Conservation (phyloP, 1,140 invertebrate genomes). For the Euwallacea fornicatus region DNA sequence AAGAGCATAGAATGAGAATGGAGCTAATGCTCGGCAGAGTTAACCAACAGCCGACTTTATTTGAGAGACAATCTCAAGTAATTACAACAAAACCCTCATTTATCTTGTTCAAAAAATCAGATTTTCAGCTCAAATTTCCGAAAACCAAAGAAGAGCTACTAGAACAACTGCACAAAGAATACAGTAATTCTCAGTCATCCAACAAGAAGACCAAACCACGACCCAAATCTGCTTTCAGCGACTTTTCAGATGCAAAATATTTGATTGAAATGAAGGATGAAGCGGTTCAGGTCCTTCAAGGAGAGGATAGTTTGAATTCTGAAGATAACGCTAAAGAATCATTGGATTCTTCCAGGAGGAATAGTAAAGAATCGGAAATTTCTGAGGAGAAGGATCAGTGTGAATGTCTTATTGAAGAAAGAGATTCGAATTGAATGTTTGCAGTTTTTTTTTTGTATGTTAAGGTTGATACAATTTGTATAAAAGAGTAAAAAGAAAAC, state of each 20-base stretch:
- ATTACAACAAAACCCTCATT: not conserved
- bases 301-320: constrained; percentile 27
- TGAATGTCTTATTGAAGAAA: constrained; percentile 22
- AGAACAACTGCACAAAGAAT: constrained; percentile 43
- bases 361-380: constrained; percentile 19
- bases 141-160: constrained; percentile 46
- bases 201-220: constrained; percentile 28
- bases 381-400: constrained; percentile 36
- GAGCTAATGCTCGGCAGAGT: constrained; percentile 71
- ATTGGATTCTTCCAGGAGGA: constrained; percentile 9
- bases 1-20: constrained; percentile 70
- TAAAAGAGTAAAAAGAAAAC: no score
- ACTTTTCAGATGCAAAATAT: constrained; percentile 37
- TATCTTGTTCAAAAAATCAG: constrained; percentile 1
- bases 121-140: constrained; percentile 42
- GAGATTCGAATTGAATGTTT: no score
- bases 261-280: constrained; percentile 46
- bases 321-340: constrained; percentile 1
- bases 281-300: constrained; percentile 36
- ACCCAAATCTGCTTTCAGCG: constrained; percentile 14
- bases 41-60: constrained; percentile 67
- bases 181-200: constrained; percentile 1
- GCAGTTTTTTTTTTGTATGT: no score
- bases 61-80: constrained; percentile 70
- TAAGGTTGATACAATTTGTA: no score